Base-by-base conservation (phyloP, 2,888 invertebrate genomes). In the Heliconius erato region DNA sequence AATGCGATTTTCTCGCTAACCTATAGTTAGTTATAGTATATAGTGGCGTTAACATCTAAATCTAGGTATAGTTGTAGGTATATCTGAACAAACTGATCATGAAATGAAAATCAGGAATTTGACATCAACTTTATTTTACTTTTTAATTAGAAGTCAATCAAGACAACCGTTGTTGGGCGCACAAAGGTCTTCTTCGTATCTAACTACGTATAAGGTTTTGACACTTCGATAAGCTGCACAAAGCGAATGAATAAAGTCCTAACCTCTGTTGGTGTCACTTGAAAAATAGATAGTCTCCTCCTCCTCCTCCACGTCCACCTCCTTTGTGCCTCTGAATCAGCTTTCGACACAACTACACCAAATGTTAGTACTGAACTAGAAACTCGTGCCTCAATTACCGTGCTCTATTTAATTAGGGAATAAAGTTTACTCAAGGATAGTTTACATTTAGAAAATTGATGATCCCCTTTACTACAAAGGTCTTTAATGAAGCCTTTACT, bases 311-410 rank as follows among this genome's bases (percentile, higher is more conserved):
- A 11, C 11, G 1, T 40, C 40, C 49, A 19, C 49, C 49, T 54
- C 81, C 82, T 85, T 86, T 86, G 85, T 86, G 81, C 83, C 76
- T 67, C 79, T 83, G 84, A 86, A 84, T 85, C 84, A 85, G 83
- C 82, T 82, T 59, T 72, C 82, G 69, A 84, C 84, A 79, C 82
- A 82, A 84, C 78, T 84, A 84, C 78, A 69, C 74, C 82, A 80
- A 76, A 82, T 80, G 76, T 79, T 79, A 71, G 82, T 79, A 79
- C 82, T 84, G 74, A 79, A 67, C 63, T 78, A 79, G 83, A 83
- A 85, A 79, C 63, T 63, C 79, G 32, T 78, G 40, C 76, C 74
- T 80, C 83, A 83, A 84, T 85, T 85, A 84, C 82, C 83, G 68
- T 67, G 69, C 79, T 77, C 82, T 85, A 82, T 79, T 82, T 84